phyloP scores from a whole-genome alignment of 92 coral and sea anemone genomes.

The Porites lobata region DNA sequence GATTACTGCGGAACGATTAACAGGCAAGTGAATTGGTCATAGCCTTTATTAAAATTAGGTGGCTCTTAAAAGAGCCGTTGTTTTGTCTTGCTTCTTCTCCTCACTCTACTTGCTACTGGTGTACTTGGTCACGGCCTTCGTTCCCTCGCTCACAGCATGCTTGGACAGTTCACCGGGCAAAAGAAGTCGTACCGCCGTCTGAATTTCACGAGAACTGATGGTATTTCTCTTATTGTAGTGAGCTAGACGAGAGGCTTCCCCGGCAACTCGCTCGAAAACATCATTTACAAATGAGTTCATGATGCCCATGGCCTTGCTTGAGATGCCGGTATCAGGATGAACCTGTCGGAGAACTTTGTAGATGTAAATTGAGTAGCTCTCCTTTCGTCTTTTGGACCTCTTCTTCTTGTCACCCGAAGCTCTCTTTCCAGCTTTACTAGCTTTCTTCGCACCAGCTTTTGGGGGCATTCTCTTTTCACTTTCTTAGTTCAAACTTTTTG shows the following conservation, averaged over 20 bases:
- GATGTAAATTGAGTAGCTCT: not conserved
- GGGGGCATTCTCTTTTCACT: not conserved
- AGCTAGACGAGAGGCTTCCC: not conserved
- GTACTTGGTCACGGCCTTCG: not conserved
- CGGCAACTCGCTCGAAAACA: not conserved
- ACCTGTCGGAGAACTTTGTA: not conserved
- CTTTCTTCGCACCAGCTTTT: not conserved
- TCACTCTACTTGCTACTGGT: not conserved
- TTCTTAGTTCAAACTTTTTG: not conserved
- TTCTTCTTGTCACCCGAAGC: not conserved
- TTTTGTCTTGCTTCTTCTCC: not conserved
- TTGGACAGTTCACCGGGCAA: not conserved
- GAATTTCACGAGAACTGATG: not conserved
- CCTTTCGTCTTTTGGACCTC: not conserved
- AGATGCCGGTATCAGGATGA: not conserved
- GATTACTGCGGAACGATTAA: too few species aligned
- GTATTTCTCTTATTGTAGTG: not conserved
- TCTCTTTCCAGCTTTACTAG: not conserved
- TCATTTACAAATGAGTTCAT: not conserved
- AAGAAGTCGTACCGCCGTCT: not conserved
- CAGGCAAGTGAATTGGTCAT: not conserved
- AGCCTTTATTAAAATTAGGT: not conserved
- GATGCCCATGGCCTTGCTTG: not conserved
- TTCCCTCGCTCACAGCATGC: not conserved
- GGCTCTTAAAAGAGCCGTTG: not conserved